A percentile compares a stretch with the other conserved stretches of the same genome.
Conservation (phyloP, 2,888 invertebrate species). For the Acrocyrtus sp. region DNA sequence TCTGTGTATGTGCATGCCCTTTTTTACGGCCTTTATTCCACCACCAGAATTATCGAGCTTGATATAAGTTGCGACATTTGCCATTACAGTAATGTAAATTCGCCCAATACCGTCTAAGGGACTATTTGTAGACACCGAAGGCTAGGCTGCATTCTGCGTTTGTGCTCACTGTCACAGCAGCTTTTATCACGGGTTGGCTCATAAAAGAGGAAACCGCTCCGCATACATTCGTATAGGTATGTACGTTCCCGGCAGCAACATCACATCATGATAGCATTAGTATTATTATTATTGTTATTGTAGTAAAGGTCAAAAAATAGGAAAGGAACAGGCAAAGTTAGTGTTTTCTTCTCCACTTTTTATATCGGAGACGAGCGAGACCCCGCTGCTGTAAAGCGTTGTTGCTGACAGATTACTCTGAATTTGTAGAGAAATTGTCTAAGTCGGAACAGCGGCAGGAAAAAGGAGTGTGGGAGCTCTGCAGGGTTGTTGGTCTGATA, state of each 20-base stretch:
- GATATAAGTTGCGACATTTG: background rate
- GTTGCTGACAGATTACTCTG: conserved; percentile 12
- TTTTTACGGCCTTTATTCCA: background rate
- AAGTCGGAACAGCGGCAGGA: background rate
- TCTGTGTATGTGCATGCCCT: background rate
- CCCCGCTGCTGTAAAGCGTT: background rate
- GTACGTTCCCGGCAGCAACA: background rate
- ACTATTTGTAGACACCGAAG: too few species aligned
- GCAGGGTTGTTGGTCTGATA: background rate
- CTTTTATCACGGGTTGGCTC: background rate
- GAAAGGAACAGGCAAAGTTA: background rate
- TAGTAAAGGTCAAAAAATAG: background rate
- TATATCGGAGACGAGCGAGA: background rate
- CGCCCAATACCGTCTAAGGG: too few species aligned
- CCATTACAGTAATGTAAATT: background rate
- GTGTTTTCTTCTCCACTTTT: background rate
- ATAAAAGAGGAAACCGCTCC: background rate
- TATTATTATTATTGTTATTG: background rate
- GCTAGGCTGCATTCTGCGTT: too few species aligned
- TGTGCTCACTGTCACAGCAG: conserved; percentile 1
- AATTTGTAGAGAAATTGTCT: background rate
- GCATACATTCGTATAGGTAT: background rate
- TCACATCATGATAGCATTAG: background rate
- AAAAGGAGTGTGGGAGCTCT: too few species aligned
- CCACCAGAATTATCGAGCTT: background rate